Evolutionary conservation across 2,113 vertebrate genomes (phyloP), one percentile per base, ranked within the genome.

Genomic region (Bolborhynchus lineola): DNA sequence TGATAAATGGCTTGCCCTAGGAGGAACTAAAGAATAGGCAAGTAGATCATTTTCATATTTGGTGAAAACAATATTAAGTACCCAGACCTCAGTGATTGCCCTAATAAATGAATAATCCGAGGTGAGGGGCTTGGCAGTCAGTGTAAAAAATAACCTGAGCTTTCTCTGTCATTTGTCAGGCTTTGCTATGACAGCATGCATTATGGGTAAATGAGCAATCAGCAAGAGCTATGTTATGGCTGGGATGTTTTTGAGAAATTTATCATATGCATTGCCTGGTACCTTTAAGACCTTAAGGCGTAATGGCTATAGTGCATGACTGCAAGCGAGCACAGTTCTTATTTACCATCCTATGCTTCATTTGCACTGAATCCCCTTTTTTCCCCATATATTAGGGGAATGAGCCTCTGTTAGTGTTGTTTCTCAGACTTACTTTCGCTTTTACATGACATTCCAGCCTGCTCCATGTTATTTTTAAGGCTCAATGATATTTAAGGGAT

Each of bases 1-100:
- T 98, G 98, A 99, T 98, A 98, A 99, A 99, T 98, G 97, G 98
- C 98, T 98, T 98, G 98, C 98, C 97, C 97, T 98, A 98, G 98
- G 98, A 99, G 98, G 98, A 98, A 98, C 98, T 95, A 96, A 98
- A 98, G 98, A 97, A 98, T 98, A 98, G 98, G 98, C 98, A 98
- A 99, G 98, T 98, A 98, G 98, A 99, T 99, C 97, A 98, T 99
- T 98, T 99, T 98, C 98, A 99, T 99, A 99, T 99, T 99, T 99
- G 98, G 98, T 97, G 97, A 98, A 99, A 98, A 98, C 98, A 98
- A 98, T 98, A 98, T 98, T 99, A 98, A 98, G 98, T 99, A 98
- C 96, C 96, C 97, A 97, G 98, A 98, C 98, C 98, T 97, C 97
- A 97, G 97, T 98, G 98, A 98, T 98, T 98, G 98, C 97, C 98